A percentile compares a stretch with the other conserved stretches of the same genome.
Evolutionary conservation across 2,797 vertebrate genomes (phyloP).

Genomic region (Enteromius viviparus): DNA sequence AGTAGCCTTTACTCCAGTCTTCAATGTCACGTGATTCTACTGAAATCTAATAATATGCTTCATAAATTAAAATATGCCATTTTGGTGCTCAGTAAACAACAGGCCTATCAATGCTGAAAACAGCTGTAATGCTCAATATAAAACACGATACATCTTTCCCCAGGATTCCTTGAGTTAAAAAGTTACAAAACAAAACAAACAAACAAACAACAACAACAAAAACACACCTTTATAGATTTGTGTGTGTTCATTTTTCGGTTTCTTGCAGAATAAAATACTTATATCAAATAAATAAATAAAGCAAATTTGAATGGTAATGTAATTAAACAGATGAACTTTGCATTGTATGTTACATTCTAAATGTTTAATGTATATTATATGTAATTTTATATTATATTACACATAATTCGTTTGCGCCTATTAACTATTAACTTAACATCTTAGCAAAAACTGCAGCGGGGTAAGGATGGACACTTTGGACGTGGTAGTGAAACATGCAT

Average conservation of each 20-base stretch:
- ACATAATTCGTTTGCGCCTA: background rate
- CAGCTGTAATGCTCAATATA: background rate
- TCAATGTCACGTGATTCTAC: background rate
- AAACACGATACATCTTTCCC: background rate
- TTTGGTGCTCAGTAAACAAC: background rate
- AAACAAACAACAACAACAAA: no score
- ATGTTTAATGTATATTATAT: background rate
- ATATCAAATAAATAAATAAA: background rate
- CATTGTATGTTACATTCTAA: background rate
- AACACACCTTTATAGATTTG: background rate
- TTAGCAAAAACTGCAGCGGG: background rate
- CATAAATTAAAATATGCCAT: background rate
- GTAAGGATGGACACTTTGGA: background rate
- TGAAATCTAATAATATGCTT: background rate
- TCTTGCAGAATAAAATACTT: background rate
- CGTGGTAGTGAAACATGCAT: background rate
- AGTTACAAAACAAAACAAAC: no score
- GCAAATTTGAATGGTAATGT: background rate
- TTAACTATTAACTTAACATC: background rate
- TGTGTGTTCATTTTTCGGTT: background rate
- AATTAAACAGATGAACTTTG: background rate
- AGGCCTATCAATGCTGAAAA: background rate
- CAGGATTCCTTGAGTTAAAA: background rate
- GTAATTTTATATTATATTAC: background rate
- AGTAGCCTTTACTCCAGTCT: background rate